phyloP scores from a whole-genome alignment of 2,888 invertebrate genomes.

The Tipula unca region DNA sequence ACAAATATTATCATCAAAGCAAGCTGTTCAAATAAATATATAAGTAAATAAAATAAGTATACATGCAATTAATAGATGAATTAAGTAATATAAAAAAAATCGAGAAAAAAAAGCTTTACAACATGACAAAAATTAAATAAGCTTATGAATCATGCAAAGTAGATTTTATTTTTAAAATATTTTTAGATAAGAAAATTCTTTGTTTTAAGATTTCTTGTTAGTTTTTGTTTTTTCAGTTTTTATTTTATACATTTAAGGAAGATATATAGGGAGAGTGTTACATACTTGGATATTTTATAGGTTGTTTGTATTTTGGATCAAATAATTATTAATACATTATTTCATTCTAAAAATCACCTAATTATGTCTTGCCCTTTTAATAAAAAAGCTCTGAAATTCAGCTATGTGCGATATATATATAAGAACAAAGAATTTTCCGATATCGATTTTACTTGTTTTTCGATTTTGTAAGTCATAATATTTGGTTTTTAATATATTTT shows the following conservation, averaged over 20 bases:
- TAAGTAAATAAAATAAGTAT: not conserved
- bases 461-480: not conserved
- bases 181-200: not conserved
- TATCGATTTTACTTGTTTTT: not conserved
- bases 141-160: not conserved
- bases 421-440: not conserved
- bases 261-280: not conserved
- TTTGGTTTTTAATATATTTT: not conserved
- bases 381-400: not conserved
- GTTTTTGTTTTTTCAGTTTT: not conserved
- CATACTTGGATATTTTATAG: not conserved
- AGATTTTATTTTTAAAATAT: not conserved
- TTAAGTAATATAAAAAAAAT: not conserved
- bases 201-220: constrained; percentile 4
- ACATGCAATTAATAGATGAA: not conserved
- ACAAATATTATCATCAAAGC: not conserved
- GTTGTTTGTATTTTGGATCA: not conserved
- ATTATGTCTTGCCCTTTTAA: not conserved
- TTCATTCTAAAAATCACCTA: not conserved
- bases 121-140: constrained; percentile 14
- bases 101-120: not conserved
- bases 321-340: not conserved
- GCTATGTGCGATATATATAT: not conserved
- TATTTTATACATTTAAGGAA: not conserved
- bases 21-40: not conserved